These are phyloP conservation scores for Diadegma fenestrale DNA, from an alignment of 2,888 invertebrate species.

Conservation along the genomic window DNA sequence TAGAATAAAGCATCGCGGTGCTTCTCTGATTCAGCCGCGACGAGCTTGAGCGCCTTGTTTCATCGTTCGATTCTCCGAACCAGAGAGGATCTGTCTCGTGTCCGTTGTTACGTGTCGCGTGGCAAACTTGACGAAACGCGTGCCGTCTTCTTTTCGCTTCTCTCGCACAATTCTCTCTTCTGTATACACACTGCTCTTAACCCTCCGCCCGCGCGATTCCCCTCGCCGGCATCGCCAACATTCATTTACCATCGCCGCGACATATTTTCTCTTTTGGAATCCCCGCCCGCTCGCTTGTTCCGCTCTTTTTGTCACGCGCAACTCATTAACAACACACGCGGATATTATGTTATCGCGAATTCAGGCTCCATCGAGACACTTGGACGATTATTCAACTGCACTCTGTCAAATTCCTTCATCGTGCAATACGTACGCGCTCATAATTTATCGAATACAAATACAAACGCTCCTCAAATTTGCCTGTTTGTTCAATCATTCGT, in stretches of 20 bases:
- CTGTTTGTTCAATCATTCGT: neutral
- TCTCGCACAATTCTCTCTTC: conserved; percentile 18
- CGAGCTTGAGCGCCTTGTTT: conserved; percentile 14
- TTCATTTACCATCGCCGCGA: conserved; percentile 8
- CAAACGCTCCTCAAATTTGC: conserved; percentile 1
- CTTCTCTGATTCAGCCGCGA: conserved; percentile 8
- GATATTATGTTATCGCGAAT: conserved; percentile 51
- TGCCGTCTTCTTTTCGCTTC: conserved; percentile 52
- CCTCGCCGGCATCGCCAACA: conserved; percentile 11
- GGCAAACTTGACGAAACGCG: conserved; percentile 62
- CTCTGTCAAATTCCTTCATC: conserved; percentile 28
- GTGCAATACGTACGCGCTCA: neutral
- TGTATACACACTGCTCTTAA: neutral
- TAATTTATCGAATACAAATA: conserved; percentile 44
- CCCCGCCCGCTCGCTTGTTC: neutral
- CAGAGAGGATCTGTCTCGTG: conserved; percentile 29
- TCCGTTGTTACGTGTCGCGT: conserved; percentile 48
- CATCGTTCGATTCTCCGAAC: conserved; percentile 44
- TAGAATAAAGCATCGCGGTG: conserved; percentile 28
- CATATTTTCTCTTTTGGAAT: conserved; percentile 5
- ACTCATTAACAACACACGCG: conserved; percentile 23
- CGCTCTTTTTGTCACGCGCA: conserved; percentile 33
- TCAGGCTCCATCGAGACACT: neutral
- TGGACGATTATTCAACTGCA: conserved; percentile 43
- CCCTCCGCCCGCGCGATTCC: neutral